Conservation (phyloP, 1,140 invertebrate species). For the Dryas iulia region DNA sequence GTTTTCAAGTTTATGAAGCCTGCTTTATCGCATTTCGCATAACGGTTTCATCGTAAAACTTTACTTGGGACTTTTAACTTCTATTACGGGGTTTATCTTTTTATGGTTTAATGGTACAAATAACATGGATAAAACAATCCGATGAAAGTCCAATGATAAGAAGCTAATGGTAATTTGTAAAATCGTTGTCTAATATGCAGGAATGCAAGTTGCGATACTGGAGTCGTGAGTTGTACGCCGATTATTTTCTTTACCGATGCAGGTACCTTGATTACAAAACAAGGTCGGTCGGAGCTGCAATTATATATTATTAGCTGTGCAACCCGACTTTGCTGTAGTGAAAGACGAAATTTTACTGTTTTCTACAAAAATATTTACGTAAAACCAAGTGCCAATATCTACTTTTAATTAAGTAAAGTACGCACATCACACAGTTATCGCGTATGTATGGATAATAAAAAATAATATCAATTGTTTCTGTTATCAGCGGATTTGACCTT, state of each 20-base stretch:
- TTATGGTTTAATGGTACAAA: background rate
- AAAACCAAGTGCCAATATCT: background rate
- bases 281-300: slow-evolving; percentile 35
- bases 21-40: background rate
- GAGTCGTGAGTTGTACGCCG: slow-evolving; percentile 31
- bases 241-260: slow-evolving; percentile 43
- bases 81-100: background rate
- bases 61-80: background rate
- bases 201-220: slow-evolving; percentile 36
- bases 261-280: slow-evolving; percentile 46
- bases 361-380: background rate
- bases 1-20: slow-evolving; percentile 1
- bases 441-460: background rate
- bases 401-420: background rate
- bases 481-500: slow-evolving; percentile 31
- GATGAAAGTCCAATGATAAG: slow-evolving; percentile 20
- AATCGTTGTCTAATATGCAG: slow-evolving; percentile 3
- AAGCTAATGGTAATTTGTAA: background rate
- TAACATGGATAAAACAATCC: background rate
- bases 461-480: background rate
- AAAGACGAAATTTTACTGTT: background rate
- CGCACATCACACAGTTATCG: background rate
- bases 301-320: slow-evolving; percentile 39
- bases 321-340: background rate
- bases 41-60: slow-evolving; percentile 13